Evolutionary conservation across 2,113 vertebrate species (phyloP), one percentile per base, ranked within the genome.

Genomic region (Aphelocoma coerulescens): DNA sequence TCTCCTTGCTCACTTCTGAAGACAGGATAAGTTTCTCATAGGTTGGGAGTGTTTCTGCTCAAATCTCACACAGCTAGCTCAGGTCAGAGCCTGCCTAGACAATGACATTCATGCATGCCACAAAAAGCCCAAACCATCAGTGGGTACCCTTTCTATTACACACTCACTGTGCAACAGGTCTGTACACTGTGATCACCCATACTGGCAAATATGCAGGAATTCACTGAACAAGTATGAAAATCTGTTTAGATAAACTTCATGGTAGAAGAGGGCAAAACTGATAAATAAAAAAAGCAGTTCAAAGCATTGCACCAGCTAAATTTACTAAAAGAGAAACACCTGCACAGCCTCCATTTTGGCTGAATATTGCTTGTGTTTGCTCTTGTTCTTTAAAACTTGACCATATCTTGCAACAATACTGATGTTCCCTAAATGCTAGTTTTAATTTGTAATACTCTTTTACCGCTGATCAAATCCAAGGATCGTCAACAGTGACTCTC

Each of bases 401-500:
- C 10, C 14, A 27, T 27, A 16, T 52, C 51, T 81, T 66, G 27
- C 37, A 80, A 49, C 6, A 76, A 57, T 10, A 51, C 4, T 26
- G 9, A 35, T 30, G 5, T 33, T 62, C 12, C 28, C 21, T 51
- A 71, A 49, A 62, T 66, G 23, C 11, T 18, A 58, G 6, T n/a
- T 91, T 78, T 58, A n/a, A 49, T 72, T 86, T 71, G 9, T 26
- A 71, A 43, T 52, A 61, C 4, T 46, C 15, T 74, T 82, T 33
- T 66, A 61, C 13, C 10, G 48, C 51, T 67, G 32, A 89, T 16
- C 37, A 83, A 74, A 72, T 84, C 28, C 39, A 77, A 44, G 10
- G 37, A 55, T 10, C 0, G 0, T 51, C 5, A 2, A 55, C 35
- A 88, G 13, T 22, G 43, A 63, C 22, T 17, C 7, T 67, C n/a